Evolutionary conservation across 2,113 vertebrate genomes (phyloP), one percentile per base, ranked within the genome.

Genomic region (Forbesichthys papilliferus): DNA sequence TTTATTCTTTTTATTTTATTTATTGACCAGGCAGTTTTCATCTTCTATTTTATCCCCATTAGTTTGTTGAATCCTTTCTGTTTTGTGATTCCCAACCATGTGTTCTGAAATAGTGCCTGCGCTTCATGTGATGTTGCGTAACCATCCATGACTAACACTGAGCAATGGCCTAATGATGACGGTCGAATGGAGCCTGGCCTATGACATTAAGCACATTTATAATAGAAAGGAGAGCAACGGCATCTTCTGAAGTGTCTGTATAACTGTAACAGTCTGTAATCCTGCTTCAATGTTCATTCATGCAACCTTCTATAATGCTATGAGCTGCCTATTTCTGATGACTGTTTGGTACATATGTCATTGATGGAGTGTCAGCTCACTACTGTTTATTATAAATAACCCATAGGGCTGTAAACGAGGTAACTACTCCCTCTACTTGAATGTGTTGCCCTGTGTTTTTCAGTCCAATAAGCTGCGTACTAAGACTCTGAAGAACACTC

Each of bases 401-500:
- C 9, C 11, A 52, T 42, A 48, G 42, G 3, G 27, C 55, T 14
- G 27, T 52, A 58, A 13, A 36, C 49, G 34, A 36, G 18, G 16
- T 57, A 18, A 52, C 14, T 20, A 34, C 56, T 51, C 51, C 11
- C 46, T 13, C 56, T 6, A 27, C 11, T 18, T 33, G 53, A 16
- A 18, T 55, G 16, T 55, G 14, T 13, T 54, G 0, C 27, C 7
- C 14, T 11, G 3, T 18, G 5, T 27, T 27, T 1, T 13, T 18
- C 82, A 98, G 96, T 96, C 96, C 0, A 98, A 95, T 54, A 99
- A 99, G 79, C 92, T 98, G 61, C 92, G 96, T 16, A 98, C 97
- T 3, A 98, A 98, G 91, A 99, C 97, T 0, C 90, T 98, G 57
- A 93, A 94, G 66, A 96, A 93, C 90, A 98, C 96, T 0, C 88